Conservation (phyloP, 2,797 vertebrate species). For the Huso huso region DNA sequence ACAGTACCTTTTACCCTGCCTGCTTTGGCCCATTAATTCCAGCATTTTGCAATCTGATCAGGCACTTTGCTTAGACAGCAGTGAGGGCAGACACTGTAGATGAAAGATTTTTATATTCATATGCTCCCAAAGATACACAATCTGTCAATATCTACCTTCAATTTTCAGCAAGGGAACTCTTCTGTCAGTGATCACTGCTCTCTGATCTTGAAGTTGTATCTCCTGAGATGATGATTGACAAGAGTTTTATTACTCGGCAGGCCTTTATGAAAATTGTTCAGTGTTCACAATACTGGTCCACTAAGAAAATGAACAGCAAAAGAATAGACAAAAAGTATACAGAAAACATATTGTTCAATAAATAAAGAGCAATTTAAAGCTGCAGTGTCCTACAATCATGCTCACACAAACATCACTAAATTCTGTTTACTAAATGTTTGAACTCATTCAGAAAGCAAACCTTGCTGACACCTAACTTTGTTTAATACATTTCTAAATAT, state of each 20-base stretch:
- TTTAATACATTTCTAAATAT: no score
- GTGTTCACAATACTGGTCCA: background rate
- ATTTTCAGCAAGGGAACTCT: constrained; percentile 4
- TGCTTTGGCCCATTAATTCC: background rate
- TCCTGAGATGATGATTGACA: background rate
- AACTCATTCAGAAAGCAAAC: no score
- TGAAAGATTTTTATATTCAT: constrained; percentile 9
- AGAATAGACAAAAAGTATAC: no score
- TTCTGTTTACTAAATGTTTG: no score
- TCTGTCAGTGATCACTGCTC: constrained; percentile 1
- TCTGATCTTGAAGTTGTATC: background rate
- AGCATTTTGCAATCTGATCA: constrained; percentile 4
- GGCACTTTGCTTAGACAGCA: background rate
- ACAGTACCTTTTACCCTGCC: background rate
- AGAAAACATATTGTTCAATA: no score
- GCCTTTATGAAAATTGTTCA: background rate
- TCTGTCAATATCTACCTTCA: constrained; percentile 10
- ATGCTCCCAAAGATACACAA: constrained; percentile 6
- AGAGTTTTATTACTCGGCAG: background rate
- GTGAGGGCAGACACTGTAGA: constrained; percentile 6
- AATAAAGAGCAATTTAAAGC: no score
- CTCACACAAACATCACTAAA: no score
- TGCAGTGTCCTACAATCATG: no score
- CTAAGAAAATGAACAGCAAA: background rate
- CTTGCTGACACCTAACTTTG: no score